Evolutionary conservation across 2,113 vertebrate genomes (phyloP), one percentile per base, ranked within the genome.

Genomic region (Planiliza haematocheilus): DNA sequence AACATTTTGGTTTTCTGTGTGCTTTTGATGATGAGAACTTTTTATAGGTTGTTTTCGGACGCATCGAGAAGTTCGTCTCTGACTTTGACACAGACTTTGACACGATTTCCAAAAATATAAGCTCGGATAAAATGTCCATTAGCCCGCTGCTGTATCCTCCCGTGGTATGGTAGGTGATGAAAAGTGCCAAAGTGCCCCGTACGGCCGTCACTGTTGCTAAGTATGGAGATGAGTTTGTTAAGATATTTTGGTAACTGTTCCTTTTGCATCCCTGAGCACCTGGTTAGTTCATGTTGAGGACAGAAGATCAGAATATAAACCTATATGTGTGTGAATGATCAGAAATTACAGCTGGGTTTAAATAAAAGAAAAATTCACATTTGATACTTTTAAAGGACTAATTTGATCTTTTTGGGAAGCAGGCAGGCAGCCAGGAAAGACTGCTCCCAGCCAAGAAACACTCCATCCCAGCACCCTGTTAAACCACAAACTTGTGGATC

Each of bases 111-210:
- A 57, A 71, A 74, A 49, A 49, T 59, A 36, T 14, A 60, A 60
- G 55, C 17, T 68, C 50, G 46, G 68, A 69, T 59, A 7, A 63
- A 65, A 39, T 46, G 36, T 55, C 74, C 58, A 62, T 75, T 72
- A 62, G 53, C 58, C 50, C 17, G 60, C 39, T 4, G 17, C 58
- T 83, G 45, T 79, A 61, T 76, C 77, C 57, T 50, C 56, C n/a
- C 50, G 65, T 17, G 67, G 53, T 70, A 67, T 51, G 66, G 77
- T 16, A 16, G 57, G 55, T 74, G 51, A 79, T 42, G 24, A 70
- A 53, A 90, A 79, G 78, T 82, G 83, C 87, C 83, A 83, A 88
- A 86, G 82, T 87, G 77, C 58, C 77, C 83, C 14, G 1, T 67
- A 49, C 59, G 65, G 79, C 57, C 43, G 1, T 55, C 58, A 42